Base-by-base conservation (phyloP, 37 sponge, comb jelly and placozoan species). In the Hexactinellida sp. region DNA sequence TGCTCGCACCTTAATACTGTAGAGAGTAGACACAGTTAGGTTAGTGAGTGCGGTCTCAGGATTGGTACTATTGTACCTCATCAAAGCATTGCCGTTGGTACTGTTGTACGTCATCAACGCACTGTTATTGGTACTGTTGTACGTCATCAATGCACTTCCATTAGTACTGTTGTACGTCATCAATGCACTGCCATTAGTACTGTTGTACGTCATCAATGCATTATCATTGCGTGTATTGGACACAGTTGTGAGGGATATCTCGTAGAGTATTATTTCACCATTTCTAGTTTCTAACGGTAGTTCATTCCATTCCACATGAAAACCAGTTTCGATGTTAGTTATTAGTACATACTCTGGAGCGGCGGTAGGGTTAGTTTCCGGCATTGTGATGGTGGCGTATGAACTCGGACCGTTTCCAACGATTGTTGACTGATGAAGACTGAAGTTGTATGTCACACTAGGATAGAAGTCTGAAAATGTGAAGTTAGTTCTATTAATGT, bases 241-340 rank as follows among this genome's bases (percentile, higher is more conserved):
- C 13, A 63, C 34, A 28, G 34, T 32, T n/a, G 30, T 63, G 25
- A 63, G 76, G 25, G 34, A 63, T 63, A 28, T 28, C 5, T 63
- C 32, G 34, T 63, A 63, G 3, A 25, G 76, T 32, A 28, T 32
- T 63, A 63, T 63, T n/a, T 25, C 76, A 63, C 76, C 76, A 63
- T 63, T 63, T 63, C 76, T 63, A 63, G 25, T 7, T n/a, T 10
- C 76, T 63, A 63, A 32, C 5, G 76, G 34, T 63, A 63, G 34
- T 63, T 63, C 76, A 28, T 63, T 63, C 76, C 76, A 63, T 63
- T 63, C 76, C 25, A 63, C 76, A 63, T 63, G 76, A 63, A 63
- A 63, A 7, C 76, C 76, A 63, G 76, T 63, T 63, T 32, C 32
- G 25, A 63, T 28, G 34, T 63, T 63, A 32, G 30, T 7, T 32